Conservation (phyloP, 2,113 vertebrate species). For the Ceyx margarethae region DNA sequence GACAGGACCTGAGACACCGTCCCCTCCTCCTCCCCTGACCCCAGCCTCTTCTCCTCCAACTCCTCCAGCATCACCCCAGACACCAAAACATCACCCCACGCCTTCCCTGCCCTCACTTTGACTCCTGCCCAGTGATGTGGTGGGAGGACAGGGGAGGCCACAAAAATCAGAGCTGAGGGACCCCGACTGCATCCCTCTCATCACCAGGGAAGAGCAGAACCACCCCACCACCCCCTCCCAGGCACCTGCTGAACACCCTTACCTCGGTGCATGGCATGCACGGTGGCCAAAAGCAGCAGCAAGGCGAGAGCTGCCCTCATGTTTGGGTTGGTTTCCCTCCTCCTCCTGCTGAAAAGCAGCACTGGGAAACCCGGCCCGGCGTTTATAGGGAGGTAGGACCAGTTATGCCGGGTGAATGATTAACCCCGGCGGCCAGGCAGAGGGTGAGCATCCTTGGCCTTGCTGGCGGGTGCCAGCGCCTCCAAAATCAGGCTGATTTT, state of each 20-base stretch:
- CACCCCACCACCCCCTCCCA: neutral
- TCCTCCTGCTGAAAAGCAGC: neutral
- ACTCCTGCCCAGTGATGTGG: accelerated
- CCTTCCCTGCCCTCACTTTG: neutral
- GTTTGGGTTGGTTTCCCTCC: neutral
- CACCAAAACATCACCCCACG: accelerated
- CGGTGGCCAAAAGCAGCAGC: neutral
- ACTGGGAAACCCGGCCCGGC: accelerated
- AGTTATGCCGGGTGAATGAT: slow-evolving; percentile 50
- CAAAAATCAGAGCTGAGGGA: accelerated
- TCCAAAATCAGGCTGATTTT: neutral
- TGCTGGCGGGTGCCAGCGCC: neutral
- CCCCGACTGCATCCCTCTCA: accelerated
- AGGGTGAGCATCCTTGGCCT: slow-evolving; percentile 48
- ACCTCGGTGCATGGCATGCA: neutral
- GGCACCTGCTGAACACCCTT: accelerated
- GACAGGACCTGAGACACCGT: neutral
- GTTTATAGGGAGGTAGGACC: slow-evolving; percentile 3
- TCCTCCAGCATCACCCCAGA: neutral
- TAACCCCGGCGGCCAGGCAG: slow-evolving; percentile 20
- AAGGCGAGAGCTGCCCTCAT: slow-evolving; percentile 58
- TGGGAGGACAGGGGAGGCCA: neutral
- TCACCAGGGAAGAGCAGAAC: neutral
- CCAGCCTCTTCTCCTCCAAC: neutral
- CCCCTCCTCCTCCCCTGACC: neutral